Conservation (phyloP, 2,797 vertebrate genomes). For the Lates japonicus region DNA sequence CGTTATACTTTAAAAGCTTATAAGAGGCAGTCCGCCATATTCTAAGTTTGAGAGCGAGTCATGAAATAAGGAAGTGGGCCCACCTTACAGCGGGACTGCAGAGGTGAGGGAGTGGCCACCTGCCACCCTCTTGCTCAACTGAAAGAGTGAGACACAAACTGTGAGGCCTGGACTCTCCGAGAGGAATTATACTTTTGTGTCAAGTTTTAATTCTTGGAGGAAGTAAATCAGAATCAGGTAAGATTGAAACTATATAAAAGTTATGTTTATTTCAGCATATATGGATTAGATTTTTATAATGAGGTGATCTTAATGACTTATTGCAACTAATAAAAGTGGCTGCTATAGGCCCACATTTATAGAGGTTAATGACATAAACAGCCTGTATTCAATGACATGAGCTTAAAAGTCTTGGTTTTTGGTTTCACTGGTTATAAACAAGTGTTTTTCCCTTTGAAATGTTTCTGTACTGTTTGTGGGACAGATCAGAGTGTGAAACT, state of each 20-base stretch:
- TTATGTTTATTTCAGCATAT: neutral
- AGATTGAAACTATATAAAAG: neutral
- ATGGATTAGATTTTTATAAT: neutral
- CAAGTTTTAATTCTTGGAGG: neutral
- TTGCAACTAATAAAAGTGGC: neutral
- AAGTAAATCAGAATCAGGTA: slow-evolving; percentile 57
- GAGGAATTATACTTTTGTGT: slow-evolving; percentile 40
- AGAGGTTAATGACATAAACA: slow-evolving; percentile 4
- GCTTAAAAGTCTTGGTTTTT: neutral
- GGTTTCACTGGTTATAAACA: neutral
- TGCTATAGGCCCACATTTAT: slow-evolving; percentile 14
- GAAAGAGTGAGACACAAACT: slow-evolving; percentile 7
- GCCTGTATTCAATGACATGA: neutral
- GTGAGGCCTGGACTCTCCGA: slow-evolving; percentile 33
- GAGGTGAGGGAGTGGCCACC: slow-evolving; percentile 82
- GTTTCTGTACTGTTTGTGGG: neutral
- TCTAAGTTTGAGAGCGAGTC: neutral
- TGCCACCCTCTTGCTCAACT: slow-evolving; percentile 42
- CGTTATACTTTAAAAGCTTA: neutral
- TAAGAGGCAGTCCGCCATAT: neutral
- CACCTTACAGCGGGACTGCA: slow-evolving; percentile 39
- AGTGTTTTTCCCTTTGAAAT: neutral
- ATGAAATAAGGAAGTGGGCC: slow-evolving; percentile 73
- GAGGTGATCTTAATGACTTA: neutral
- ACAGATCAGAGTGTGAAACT: neutral